Evolutionary conservation across 2,888 invertebrate genomes (phyloP).

Genomic region (Octodonta nipae): DNA sequence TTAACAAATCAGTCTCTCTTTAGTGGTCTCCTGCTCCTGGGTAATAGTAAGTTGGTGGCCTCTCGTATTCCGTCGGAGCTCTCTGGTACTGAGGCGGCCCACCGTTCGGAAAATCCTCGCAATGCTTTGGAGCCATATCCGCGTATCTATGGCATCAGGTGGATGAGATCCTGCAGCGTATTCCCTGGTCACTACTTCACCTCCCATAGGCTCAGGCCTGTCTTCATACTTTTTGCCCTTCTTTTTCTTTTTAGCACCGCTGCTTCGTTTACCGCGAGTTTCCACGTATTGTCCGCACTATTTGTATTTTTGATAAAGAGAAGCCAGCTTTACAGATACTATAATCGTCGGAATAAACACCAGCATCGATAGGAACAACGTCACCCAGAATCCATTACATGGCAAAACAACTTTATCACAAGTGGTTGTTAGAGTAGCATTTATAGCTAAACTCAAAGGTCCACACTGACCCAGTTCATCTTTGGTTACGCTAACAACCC

Average conservation of each 20-base stretch:
- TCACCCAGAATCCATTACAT: constrained; percentile 86
- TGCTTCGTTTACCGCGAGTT: constrained; percentile 36
- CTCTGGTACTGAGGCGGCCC: constrained; percentile 77
- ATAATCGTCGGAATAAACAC: constrained; percentile 73
- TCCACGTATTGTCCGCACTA: constrained; percentile 68
- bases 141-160: constrained; percentile 61
- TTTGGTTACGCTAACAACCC: constrained; percentile 46
- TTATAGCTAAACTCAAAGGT: constrained; percentile 66
- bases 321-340: constrained; percentile 64
- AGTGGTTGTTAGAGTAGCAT: constrained; percentile 59
- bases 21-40: constrained; percentile 61
- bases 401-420: constrained; percentile 75
- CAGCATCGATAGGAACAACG: constrained; percentile 68
- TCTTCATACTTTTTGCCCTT: constrained; percentile 33
- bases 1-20: too few species aligned
- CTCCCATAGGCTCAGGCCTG: constrained; percentile 35
- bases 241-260: constrained; percentile 29
- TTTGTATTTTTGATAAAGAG: constrained; percentile 76
- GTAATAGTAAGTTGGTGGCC: constrained; percentile 83
- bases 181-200: constrained; percentile 38
- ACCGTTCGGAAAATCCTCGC: constrained; percentile 60
- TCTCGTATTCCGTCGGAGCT: constrained; percentile 76
- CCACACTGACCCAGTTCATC: constrained; percentile 62
- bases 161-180: constrained; percentile 38
- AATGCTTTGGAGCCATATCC: constrained; percentile 79